Evolutionary conservation across 2,888 invertebrate species (phyloP).

Genomic region (Mamestra brassicae): DNA sequence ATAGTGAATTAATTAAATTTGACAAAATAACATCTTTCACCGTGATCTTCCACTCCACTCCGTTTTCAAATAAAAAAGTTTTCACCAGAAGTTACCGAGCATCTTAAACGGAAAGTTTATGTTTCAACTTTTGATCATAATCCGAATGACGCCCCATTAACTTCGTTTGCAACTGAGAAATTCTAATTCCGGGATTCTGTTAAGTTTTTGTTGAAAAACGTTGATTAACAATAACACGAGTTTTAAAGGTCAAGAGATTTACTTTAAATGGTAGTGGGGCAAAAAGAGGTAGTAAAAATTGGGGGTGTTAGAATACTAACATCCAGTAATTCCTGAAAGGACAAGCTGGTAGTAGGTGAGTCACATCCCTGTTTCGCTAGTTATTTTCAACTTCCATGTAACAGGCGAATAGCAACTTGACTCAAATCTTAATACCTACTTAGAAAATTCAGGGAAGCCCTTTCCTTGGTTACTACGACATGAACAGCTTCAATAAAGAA

Average conservation of each 20-base stretch:
- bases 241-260: not conserved
- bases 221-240: conserved; percentile 6
- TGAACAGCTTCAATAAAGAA: too few species aligned
- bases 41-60: conserved; percentile 1
- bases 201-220: conserved; percentile 1
- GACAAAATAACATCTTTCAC: not conserved
- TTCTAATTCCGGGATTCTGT: not conserved
- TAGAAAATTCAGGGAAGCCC: too few species aligned
- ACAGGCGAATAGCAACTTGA: too few species aligned
- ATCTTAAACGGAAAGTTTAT: conserved; percentile 26
- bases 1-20: not conserved
- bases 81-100: conserved; percentile 1
- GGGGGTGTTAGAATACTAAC: too few species aligned
- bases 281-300: too few species aligned
- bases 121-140: conserved; percentile 43
- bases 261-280: too few species aligned
- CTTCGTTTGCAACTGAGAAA: conserved; percentile 8
- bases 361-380: too few species aligned
- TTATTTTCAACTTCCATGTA: too few species aligned
- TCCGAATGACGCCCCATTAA: conserved; percentile 27
- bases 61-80: conserved; percentile 28
- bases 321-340: too few species aligned
- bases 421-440: too few species aligned
- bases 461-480: too few species aligned
- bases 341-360: too few species aligned